Evolutionary conservation across 1,140 invertebrate species (phyloP).

Genomic region (Tetramorium simillimum): DNA sequence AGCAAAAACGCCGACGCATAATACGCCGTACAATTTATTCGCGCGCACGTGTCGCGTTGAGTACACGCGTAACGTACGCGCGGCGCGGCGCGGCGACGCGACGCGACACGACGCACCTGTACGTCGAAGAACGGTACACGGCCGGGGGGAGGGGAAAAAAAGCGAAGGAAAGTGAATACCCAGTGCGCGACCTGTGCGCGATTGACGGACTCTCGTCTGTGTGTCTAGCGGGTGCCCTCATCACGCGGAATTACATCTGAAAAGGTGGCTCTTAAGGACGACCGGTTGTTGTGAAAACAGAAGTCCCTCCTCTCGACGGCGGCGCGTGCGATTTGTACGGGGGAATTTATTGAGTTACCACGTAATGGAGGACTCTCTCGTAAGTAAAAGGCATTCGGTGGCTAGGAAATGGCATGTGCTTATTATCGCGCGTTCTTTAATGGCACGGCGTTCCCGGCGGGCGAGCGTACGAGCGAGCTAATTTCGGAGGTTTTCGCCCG

Average conservation of each 20-base stretch:
- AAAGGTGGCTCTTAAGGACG: constrained; percentile 67
- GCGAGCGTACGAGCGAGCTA: not conserved
- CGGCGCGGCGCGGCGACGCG: not conserved
- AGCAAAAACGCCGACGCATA: constrained; percentile 1
- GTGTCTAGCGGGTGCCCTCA: constrained; percentile 49
- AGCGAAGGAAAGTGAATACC: constrained; percentile 46
- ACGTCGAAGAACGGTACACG: not conserved
- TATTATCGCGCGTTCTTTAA: constrained; percentile 40
- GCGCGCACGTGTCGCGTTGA: constrained; percentile 33
- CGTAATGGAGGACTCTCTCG: constrained; percentile 46
- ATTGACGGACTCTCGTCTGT: constrained; percentile 41
- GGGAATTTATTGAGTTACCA: constrained; percentile 68
- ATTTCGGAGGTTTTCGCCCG: constrained; percentile 32
- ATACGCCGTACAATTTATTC: constrained; percentile 21
- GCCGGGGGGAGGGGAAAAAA: constrained; percentile 1
- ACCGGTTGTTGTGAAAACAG: constrained; percentile 69
- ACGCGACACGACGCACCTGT: constrained; percentile 9
- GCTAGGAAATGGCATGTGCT: constrained; percentile 27
- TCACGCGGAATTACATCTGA: constrained; percentile 65
- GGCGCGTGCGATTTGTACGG: constrained; percentile 51
- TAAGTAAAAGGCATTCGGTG: constrained; percentile 47
- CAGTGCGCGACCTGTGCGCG: constrained; percentile 8
- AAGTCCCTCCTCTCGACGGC: constrained; percentile 47
- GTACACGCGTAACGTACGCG: not conserved
- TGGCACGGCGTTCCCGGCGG: not conserved